Base-by-base conservation (phyloP, 2,113 vertebrate species). In the Carlito syrichta region DNA sequence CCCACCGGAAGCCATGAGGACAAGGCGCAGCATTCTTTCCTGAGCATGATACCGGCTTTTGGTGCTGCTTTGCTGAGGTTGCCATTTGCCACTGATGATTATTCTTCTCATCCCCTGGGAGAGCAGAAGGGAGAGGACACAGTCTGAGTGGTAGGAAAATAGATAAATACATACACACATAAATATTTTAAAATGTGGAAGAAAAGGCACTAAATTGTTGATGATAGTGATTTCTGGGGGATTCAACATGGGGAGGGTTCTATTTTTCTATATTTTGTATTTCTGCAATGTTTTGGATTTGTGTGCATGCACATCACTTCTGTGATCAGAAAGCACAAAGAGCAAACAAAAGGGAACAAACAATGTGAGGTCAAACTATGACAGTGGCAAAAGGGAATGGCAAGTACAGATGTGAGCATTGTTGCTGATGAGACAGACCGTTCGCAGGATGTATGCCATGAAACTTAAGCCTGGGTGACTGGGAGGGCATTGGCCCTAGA, bases 401-500 rank as follows among this genome's bases (percentile, higher is more conserved):
- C 38, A 32, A n/a, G 45, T 50, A 23, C 43, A 48, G 71, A 8
- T 16, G 3, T 25, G 9, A 22, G 48, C 14, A 76, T 30, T 77
- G 4, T 0, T n/a, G 52, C 22, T 11, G 20, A 38, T 6, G 62
- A 68, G 56, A 13, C 74, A 56, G 45, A n/a, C n/a, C n/a, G 58
- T 7, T 20, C 50, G 10, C 63, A 56, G 48, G 62, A 27, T 0
- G 3, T 23, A 38, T 27, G 30, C 30, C 11, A 5, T 4, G 13
- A 79, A 27, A 4, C 12, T 4, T 3, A 45, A 62, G 32, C 27
- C 66, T 62, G 8, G 13, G 3, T 3, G 14, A 38, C 20, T 10
- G 13, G 66, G 54, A 66, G 9, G 16, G 20, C 2, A 3, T 3
- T 0, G 2, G 60, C n/a, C 68, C 20, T 43, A 1, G 8, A 30